phyloP scores from a whole-genome alignment of 23 tunicate species.

The Phallusia fumigata region DNA sequence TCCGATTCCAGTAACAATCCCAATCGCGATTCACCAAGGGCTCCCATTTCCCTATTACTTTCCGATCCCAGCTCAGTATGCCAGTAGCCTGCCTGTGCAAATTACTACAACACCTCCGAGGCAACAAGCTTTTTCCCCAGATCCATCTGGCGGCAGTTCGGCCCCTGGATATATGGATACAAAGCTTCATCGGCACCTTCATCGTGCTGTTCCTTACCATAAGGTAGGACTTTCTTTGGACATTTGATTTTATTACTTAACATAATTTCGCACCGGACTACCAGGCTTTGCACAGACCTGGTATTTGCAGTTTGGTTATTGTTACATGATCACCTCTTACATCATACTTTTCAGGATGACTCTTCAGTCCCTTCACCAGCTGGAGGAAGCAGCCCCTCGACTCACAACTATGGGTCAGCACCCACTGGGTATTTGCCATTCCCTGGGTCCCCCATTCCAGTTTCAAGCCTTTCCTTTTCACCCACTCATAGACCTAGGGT shows the following conservation, averaged over 20 bases:
- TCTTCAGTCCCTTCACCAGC: constrained; percentile 35
- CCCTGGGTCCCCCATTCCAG: constrained; percentile 44
- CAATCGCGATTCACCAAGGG: constrained; percentile 17
- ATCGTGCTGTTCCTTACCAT: constrained; percentile 52
- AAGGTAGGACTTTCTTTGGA: too few species aligned
- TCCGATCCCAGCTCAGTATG: constrained; percentile 25
- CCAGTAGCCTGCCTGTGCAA: constrained; percentile 56
- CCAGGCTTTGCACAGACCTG: too few species aligned
- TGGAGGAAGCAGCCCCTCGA: constrained; percentile 38
- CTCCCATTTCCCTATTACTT: constrained; percentile 45
- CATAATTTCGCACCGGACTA: too few species aligned
- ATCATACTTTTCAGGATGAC: constrained; percentile 27
- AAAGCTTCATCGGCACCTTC: constrained; percentile 33
- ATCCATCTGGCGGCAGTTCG: constrained; percentile 18
- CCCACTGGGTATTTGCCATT: constrained; percentile 50
- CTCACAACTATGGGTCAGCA: constrained; percentile 26
- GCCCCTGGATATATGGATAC: constrained; percentile 51
- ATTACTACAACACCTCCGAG: constrained; percentile 29
- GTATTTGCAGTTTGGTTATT: too few species aligned
- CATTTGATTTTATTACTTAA: too few species aligned
- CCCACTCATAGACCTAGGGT: constrained; percentile 55
- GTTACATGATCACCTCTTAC: too few species aligned
- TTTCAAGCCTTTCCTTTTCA: constrained; percentile 45
- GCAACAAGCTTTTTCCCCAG: constrained; percentile 10
- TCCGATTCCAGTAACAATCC: background rate